phyloP scores from a whole-genome alignment of 2,888 invertebrate species.

The Aleiodes alternator region DNA sequence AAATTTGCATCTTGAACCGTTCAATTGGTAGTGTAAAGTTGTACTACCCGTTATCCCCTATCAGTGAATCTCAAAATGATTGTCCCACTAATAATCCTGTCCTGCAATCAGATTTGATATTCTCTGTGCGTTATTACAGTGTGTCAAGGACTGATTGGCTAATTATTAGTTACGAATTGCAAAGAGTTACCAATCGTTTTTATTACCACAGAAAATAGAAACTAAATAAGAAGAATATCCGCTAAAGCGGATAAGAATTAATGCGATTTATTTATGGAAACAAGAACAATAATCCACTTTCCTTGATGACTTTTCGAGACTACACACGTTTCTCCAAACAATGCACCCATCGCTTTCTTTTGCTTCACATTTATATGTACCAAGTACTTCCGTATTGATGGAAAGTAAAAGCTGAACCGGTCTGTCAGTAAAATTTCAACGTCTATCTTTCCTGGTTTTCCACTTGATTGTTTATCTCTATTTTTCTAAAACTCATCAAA shows the following conservation, averaged over 20 bases:
- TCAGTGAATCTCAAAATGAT: conserved; percentile 5
- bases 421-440: neutral
- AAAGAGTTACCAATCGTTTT: conserved; percentile 17
- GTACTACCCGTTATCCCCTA: no score
- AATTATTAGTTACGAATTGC: conserved; percentile 55
- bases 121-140: conserved; percentile 52
- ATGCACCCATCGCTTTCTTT: conserved; percentile 9
- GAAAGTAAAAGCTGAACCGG: conserved; percentile 31
- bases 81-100: conserved; percentile 22
- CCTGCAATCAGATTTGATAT: conserved; percentile 54
- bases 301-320: neutral
- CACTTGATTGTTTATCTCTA: no score
- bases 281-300: conserved; percentile 1
- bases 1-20: no score
- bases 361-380: neutral
- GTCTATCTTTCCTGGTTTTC: conserved; percentile 1
- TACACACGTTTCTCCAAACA: neutral
- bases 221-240: neutral
- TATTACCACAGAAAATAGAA: neutral
- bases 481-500: neutral
- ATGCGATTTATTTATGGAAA: conserved; percentile 5
- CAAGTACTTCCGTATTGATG: conserved; percentile 29
- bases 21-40: no score
- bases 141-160: conserved; percentile 61
- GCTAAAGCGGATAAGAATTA: neutral